These are phyloP conservation scores for Synergus japonicus DNA, from an alignment of 2,888 invertebrate genomes.

Conservation along the genomic window DNA sequence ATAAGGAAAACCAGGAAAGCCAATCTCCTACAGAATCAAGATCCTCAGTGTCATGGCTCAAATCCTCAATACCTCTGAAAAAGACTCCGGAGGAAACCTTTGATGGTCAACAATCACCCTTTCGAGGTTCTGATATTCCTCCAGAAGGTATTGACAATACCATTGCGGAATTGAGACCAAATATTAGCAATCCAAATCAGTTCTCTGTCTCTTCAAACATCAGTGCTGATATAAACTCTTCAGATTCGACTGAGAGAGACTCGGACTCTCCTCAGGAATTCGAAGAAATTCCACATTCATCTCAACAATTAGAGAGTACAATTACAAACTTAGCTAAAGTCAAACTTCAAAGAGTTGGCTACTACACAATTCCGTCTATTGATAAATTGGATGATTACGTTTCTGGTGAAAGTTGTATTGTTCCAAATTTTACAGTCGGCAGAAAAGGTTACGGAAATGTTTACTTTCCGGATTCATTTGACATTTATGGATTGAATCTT, in stretches of 20 bases:
- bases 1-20: conserved; percentile 62
- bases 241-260: neutral
- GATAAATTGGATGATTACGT: conserved; percentile 88
- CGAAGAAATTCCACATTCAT: conserved; percentile 60
- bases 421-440: conserved; percentile 93
- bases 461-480: conserved; percentile 87
- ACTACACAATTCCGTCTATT: conserved; percentile 93
- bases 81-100: conserved; percentile 59
- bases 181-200: conserved; percentile 47
- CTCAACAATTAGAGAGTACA: conserved; percentile 59
- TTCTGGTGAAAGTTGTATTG: conserved; percentile 87
- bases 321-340: conserved; percentile 87
- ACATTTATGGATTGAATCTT: conserved; percentile 90
- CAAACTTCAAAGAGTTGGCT: conserved; percentile 87
- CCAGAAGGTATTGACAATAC: conserved; percentile 71
- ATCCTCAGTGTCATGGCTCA: conserved; percentile 60
- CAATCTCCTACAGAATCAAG: conserved; percentile 48
- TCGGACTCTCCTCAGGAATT: conserved; percentile 61
- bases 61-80: conserved; percentile 59
- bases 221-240: neutral
- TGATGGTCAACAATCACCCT: conserved; percentile 61
- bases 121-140: conserved; percentile 56
- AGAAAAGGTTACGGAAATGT: conserved; percentile 94
- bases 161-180: conserved; percentile 67
- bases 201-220: neutral